Evolutionary conservation across 2,797 vertebrate species (phyloP).

Genomic region (Gila robusta): DNA sequence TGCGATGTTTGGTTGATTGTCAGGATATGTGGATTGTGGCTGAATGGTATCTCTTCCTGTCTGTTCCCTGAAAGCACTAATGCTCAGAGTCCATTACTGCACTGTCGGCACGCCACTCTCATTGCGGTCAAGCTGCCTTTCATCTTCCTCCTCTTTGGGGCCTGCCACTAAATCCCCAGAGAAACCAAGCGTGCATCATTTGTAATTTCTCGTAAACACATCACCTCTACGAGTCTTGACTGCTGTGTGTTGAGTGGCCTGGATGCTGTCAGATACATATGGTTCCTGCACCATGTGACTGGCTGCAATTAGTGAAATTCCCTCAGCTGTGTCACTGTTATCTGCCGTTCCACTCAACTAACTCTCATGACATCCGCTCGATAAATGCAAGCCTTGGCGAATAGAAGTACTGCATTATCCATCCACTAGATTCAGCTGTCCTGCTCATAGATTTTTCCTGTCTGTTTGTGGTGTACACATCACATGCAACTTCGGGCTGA

Average conservation of each 20-base stretch:
- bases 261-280: slow-evolving; percentile 32
- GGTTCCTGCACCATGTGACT: slow-evolving; percentile 23
- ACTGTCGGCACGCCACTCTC: slow-evolving; percentile 78
- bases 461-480: slow-evolving; percentile 67
- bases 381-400: slow-evolving; percentile 75
- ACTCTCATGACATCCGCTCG: slow-evolving; percentile 82
- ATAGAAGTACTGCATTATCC: slow-evolving; percentile 81
- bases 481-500: not conserved
- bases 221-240: not conserved
- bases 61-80: slow-evolving; percentile 51
- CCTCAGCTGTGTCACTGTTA: slow-evolving; percentile 43
- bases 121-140: slow-evolving; percentile 74
- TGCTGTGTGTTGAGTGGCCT: slow-evolving; percentile 24
- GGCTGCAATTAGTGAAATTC: slow-evolving; percentile 54
- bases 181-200: slow-evolving; percentile 27
- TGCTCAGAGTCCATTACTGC: slow-evolving; percentile 71
- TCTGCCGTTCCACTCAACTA: slow-evolving; percentile 74
- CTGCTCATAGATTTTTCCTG: slow-evolving; percentile 74
- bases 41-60: slow-evolving; percentile 48
- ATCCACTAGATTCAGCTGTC: slow-evolving; percentile 77
- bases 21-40: slow-evolving; percentile 41
- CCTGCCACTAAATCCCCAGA: slow-evolving; percentile 36
- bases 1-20: slow-evolving; percentile 34
- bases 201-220: slow-evolving; percentile 43
- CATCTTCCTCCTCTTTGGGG: slow-evolving; percentile 69